phyloP scores from a whole-genome alignment of 2,797 vertebrate species.

The Buceros bicornis region DNA sequence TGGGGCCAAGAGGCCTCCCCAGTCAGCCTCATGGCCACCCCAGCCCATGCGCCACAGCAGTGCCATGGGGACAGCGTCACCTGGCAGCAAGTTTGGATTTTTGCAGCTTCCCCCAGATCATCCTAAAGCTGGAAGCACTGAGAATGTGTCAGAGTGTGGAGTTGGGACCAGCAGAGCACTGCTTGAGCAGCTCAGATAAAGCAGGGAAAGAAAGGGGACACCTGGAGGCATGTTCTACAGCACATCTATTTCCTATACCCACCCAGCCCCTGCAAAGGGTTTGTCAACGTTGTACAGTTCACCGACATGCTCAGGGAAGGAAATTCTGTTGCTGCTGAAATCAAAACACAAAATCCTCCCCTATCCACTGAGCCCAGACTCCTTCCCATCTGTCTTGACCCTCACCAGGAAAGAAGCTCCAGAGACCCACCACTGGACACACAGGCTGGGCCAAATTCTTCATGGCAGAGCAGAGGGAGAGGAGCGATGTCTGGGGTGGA shows the following conservation, averaged over 20 bases:
- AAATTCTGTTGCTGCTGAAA: neutral
- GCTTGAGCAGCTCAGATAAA: neutral
- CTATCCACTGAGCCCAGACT: neutral
- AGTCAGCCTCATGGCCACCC: neutral
- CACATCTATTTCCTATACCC: neutral
- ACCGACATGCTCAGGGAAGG: neutral
- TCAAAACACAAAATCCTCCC: neutral
- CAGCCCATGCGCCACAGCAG: neutral
- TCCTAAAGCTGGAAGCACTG: neutral
- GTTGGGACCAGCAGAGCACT: neutral
- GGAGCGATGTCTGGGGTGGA: neutral
- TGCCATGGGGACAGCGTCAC: neutral
- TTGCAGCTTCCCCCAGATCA: neutral
- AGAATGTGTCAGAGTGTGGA: neutral
- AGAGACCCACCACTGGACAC: fast-evolving
- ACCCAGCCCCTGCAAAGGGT: neutral
- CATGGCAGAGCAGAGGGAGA: neutral
- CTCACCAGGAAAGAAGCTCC: neutral
- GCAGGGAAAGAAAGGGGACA: neutral
- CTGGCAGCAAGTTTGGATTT: neutral
- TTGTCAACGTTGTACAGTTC: neutral
- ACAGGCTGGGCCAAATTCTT: neutral
- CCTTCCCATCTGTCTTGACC: neutral
- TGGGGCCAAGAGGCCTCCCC: neutral
- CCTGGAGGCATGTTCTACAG: neutral